phyloP scores from a whole-genome alignment of 2,888 invertebrate species.

The Notodonta ziczac region DNA sequence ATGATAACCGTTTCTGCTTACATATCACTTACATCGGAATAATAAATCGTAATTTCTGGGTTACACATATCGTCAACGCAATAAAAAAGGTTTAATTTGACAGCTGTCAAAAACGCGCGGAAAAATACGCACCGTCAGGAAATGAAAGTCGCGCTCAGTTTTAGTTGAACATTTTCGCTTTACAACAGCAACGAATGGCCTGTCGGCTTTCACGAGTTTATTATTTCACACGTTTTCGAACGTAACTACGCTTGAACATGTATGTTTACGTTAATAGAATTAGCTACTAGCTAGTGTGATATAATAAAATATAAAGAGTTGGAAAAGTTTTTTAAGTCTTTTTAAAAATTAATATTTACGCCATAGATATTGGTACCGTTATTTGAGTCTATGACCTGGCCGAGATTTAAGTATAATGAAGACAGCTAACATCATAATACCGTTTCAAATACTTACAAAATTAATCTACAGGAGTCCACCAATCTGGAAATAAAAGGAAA shows the following conservation, averaged over 20 bases:
- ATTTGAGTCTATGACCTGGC: too few species aligned
- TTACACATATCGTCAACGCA: slow-evolving; percentile 13
- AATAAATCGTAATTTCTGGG: slow-evolving; percentile 7
- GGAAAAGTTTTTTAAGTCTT: slow-evolving; percentile 22
- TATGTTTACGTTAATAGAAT: slow-evolving; percentile 27
- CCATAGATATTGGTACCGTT: too few species aligned
- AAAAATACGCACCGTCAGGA: slow-evolving; percentile 41
- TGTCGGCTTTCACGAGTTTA: slow-evolving; percentile 67
- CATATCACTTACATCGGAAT: slow-evolving; percentile 3
- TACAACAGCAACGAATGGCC: slow-evolving; percentile 28
- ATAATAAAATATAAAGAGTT: slow-evolving; percentile 37
- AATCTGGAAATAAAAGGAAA: neutral
- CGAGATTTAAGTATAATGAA: too few species aligned
- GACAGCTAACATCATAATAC: neutral
- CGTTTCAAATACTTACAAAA: neutral
- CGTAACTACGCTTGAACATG: slow-evolving; percentile 28
- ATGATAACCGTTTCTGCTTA: neutral
- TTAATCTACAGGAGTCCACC: neutral
- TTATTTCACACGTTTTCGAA: slow-evolving; percentile 76
- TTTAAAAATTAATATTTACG: too few species aligned
- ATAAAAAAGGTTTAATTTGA: slow-evolving; percentile 37
- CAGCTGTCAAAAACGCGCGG: slow-evolving; percentile 48
- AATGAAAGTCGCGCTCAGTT: slow-evolving; percentile 49
- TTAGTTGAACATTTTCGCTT: slow-evolving; percentile 37
- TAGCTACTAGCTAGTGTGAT: slow-evolving; percentile 22